Base-by-base conservation (phyloP, 2,797 vertebrate genomes). In the Brotogeris chrysoptera region DNA sequence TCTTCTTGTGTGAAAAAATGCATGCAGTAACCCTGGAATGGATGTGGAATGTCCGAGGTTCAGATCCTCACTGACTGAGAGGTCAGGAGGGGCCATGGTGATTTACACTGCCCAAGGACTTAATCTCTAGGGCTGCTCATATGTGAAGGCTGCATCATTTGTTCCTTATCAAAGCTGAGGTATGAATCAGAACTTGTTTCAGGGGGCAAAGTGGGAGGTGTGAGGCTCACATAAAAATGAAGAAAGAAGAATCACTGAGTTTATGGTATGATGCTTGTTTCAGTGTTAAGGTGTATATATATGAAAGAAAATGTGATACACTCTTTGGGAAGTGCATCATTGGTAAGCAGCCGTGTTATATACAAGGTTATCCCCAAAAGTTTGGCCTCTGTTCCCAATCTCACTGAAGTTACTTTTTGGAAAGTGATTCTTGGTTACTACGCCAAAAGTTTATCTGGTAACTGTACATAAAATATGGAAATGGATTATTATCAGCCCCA, bases 161-260 rank as follows among this genome's bases (percentile, higher is more conserved):
- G 86, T 96, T 97, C 94, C 93, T 85, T 73, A 91, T 94, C 86
- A 92, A 64, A 87, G 88, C 90, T 41, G 71, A 77, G 65, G 20
- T 65, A 95, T 97, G 94, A 96, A 95, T 95, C 94, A 95, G 66
- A 97, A 2, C 78, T 64, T 21, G 32, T 87, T 95, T 92, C 92
- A 71, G 83, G 88, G 70, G 66, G 55, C 0, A 1, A 64, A 85
- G 92, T 96, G 71, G 86, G 90, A 94, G 86, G 86, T 66, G 80
- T 59, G 64, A 88, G 63, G 55, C 66, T 86, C 49, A 47, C 15
- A 25, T 20, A 49, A 77, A 78, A 73, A 24, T 10, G 14, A 14
- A 65, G 50, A 52, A 49, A 20, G 32, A 53, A 63, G 18, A 46
- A 38, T 12, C 11, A n/a, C 18, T 0, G 50, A 65, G 44, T 39